These are phyloP conservation scores for Drosophila borealis DNA, from an alignment of 2,888 invertebrate genomes.

Conservation along the genomic window DNA sequence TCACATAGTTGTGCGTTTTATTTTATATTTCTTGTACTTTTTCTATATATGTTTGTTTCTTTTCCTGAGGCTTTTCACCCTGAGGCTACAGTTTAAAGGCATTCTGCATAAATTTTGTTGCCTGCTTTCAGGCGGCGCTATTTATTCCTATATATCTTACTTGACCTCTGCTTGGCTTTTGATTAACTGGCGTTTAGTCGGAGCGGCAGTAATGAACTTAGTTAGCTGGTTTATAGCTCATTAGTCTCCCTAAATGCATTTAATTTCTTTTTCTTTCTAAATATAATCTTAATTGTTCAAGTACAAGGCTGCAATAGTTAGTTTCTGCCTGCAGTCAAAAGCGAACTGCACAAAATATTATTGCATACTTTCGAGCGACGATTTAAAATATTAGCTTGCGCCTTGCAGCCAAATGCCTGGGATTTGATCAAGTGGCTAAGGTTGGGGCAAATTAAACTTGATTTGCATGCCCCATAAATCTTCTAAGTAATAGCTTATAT, in stretches of 20 bases:
- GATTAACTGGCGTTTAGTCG: background rate
- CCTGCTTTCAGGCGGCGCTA: background rate
- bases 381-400: background rate
- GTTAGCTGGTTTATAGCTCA: background rate
- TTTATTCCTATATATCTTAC: too few relatives aligned
- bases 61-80: too few relatives aligned
- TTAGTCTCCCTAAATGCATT: background rate
- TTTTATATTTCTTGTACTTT: background rate
- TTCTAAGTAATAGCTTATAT: background rate
- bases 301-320: background rate
- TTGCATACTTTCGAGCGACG: constrained; percentile 20
- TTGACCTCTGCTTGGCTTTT: background rate
- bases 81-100: background rate
- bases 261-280: background rate
- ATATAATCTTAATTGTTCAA: background rate
- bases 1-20: background rate
- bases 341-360: constrained; percentile 8
- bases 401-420: background rate
- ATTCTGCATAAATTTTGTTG: background rate
- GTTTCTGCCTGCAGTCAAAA: background rate
- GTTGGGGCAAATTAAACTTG: background rate
- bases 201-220: background rate
- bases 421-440: too few relatives aligned
- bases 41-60: too few relatives aligned
- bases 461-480: too few relatives aligned